Base-by-base conservation (phyloP, 2,888 invertebrate genomes). In the Rugalucina vietnamica region DNA sequence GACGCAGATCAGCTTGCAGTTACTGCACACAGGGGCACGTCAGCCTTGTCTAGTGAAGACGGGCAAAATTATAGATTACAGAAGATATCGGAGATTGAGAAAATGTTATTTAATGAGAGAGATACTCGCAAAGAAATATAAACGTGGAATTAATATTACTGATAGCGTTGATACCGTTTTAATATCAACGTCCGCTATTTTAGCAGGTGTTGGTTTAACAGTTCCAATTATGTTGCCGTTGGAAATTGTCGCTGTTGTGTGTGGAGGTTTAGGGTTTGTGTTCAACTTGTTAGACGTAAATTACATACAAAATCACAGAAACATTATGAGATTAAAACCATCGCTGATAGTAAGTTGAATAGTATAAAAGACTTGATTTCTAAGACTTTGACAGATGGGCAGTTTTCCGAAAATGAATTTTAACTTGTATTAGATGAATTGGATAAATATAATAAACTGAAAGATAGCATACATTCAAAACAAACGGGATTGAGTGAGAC, bases 61-160 rank as follows among this genome's bases (percentile, higher is more conserved):
- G 83, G 79, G 39, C 79, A 83, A 57, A 83, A 83, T 83, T 83
- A 83, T 83, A 82, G 84, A 78, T 75, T 84, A 78, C 77, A 81
- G 65, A 84, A 81, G 54, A 84, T 84, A 78, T 71, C 81, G 65
- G 84, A 84, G 60, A 81, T 82, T 32, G 79, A 82, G 36, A 29
- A 82, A 71, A 82, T 60, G 27, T 79, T 83, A 72, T 72, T 83
- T 76, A 79, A 76, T 29, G 76, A 79, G 50, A 70, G 76, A 70
- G 73, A 84, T 34, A 73, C 29, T 76, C 65, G 81, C n/a, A 24
- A 84, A 74, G 50, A 78, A 79, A 72, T 83, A 83, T 79, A 83
- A 83, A 79, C 57, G 76, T 37, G 65, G 80, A 72, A 79, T 84
- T 71, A 81, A 81, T 84, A 73, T 73, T 69, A 77, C 80, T 70